Base-by-base conservation (phyloP, 1,140 invertebrate species). In the Scaptodrosophila lebanonensis region DNA sequence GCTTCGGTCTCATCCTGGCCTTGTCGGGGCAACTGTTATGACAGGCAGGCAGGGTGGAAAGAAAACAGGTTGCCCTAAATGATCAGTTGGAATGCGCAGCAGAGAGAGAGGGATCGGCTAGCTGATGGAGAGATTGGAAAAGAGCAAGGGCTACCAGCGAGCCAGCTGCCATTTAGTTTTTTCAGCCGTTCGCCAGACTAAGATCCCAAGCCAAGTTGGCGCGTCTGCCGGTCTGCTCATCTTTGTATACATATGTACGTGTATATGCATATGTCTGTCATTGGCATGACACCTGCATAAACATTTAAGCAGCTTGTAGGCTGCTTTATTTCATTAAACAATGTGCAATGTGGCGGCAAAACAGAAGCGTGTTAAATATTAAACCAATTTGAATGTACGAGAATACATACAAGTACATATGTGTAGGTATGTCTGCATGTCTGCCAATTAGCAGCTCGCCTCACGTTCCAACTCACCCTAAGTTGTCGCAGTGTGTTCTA, bases 241-340 rank as follows among this genome's bases (percentile, higher is more conserved):
- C 35, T 27, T n/a, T 49, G 11, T 29, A 22, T 22, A 20, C 50
- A 9, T 11, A 17, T 32, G 25, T 29, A 43, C 30, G 30, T 29
- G 25, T 35, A 53, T 47, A 56, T 35, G 43, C 42, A 27, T 29
- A 25, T 22, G 45, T 42, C 58, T 59, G 70, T 54, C 64, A 68
- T 59, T 60, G 64, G 47, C 51, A 42, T 50, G 59, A 83, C 77
- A 83, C 68, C 77, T 83, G 77, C 65, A 69, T 66, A 83, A 83
- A 83, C 60, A 83, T 83, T 83, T 57, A 38, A 66, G 53, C 75
- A 77, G 71, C 77, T 83, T 83, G 62, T 51, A 39, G 53, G 53
- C 51, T 57, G 38, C 32, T 73, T 51, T 70, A 60, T 42, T 45
- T 66, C 64, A 2, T 18, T 18, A 42, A 42, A 25, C 12, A n/a